Evolutionary conservation across 1,140 invertebrate genomes (phyloP).

Genomic region (Ceratoteleas bidentatus): DNA sequence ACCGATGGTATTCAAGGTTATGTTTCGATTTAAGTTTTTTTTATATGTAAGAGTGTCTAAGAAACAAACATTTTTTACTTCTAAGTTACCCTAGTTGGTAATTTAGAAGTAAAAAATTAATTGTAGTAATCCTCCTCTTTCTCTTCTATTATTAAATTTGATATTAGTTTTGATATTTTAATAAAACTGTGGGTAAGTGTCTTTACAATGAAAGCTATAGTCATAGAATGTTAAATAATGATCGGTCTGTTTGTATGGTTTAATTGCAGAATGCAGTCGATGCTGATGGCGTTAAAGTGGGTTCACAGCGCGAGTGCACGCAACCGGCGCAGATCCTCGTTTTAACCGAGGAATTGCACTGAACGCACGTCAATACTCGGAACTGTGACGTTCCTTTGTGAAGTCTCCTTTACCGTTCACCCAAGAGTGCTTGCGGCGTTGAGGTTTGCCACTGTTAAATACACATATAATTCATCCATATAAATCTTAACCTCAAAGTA

Average conservation of each 20-base stretch:
- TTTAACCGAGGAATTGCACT: neutral
- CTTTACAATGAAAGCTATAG: too few relatives aligned
- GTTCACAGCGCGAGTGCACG: slow-evolving; percentile 9
- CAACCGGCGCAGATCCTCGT: slow-evolving; percentile 23
- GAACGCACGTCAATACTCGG: slow-evolving; percentile 37
- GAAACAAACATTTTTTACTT: too few relatives aligned
- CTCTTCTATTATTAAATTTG: too few relatives aligned
- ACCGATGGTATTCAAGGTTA: too few relatives aligned
- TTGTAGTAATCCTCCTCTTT: too few relatives aligned
- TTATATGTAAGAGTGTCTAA: neutral
- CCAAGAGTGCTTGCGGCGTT: slow-evolving; percentile 7
- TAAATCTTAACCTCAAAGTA: too few relatives aligned
- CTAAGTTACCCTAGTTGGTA: neutral
- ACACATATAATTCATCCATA: too few relatives aligned
- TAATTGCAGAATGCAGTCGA: slow-evolving; percentile 2
- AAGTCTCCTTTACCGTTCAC: neutral
- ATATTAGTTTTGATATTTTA: too few relatives aligned
- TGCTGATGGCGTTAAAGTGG: slow-evolving; percentile 2
- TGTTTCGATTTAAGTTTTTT: too few relatives aligned
- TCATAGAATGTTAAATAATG: too few relatives aligned
- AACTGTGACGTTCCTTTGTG: neutral
- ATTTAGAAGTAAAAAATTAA: neutral
- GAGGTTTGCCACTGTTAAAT: neutral
- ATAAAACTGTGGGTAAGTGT: too few relatives aligned
- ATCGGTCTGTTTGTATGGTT: neutral